These are phyloP conservation scores for Samia ricini DNA, from an alignment of 1,140 invertebrate species.

Conservation along the genomic window DNA sequence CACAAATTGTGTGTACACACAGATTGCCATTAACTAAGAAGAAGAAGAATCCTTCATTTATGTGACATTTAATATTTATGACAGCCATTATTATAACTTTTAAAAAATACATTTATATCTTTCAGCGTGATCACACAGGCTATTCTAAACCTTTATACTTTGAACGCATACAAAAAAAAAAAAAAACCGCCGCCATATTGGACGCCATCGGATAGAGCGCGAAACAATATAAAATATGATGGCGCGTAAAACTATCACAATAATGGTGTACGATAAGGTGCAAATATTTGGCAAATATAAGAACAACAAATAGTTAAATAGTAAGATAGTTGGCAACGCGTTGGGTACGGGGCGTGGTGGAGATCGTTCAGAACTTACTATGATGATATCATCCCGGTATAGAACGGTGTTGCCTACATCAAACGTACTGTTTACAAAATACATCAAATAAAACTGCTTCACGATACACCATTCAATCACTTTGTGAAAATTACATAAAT, in stretches of 20 bases:
- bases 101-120: no score
- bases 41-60: no score
- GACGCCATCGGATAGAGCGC: slow-evolving; percentile 35
- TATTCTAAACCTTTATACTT: no score
- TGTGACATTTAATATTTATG: no score
- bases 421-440: neutral
- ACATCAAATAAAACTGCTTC: neutral
- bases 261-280: slow-evolving; percentile 44
- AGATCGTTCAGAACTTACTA: slow-evolving; percentile 30
- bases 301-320: slow-evolving; percentile 55
- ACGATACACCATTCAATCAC: neutral
- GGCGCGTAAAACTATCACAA: slow-evolving; percentile 53
- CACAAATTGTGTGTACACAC: no score
- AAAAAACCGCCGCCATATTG: slow-evolving; percentile 20
- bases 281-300: slow-evolving; percentile 61
- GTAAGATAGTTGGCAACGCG: slow-evolving; percentile 60
- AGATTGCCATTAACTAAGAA: no score
- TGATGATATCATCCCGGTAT: slow-evolving; percentile 42
- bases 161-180: no score
- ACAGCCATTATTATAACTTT: no score
- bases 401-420: neutral
- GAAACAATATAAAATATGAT: slow-evolving; percentile 50
- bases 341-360: slow-evolving; percentile 27
- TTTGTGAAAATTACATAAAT: neutral
- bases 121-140: no score